Percentiles rank a stretch among this genome's conserved stretches.
Conservation (phyloP, 2,888 invertebrate genomes). For the Drosophila maculinotata region DNA sequence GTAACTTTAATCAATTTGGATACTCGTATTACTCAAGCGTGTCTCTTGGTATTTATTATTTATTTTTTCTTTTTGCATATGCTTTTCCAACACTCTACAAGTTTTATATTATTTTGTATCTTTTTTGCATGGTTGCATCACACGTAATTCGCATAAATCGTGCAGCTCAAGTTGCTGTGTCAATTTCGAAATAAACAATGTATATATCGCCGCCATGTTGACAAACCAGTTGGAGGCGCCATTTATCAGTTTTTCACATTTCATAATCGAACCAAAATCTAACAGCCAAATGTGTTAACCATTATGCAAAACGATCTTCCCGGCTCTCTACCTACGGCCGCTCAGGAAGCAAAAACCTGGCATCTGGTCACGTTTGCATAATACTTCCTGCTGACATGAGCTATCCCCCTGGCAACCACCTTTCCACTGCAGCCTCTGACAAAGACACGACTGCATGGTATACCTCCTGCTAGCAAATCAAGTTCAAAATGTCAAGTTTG, state of each 20-base stretch:
- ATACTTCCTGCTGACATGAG: constrained; percentile 53
- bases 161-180: constrained; percentile 37
- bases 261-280: constrained; percentile 63
- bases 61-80: constrained; percentile 32
- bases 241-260: constrained; percentile 46
- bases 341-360: constrained; percentile 41
- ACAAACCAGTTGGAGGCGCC: constrained; percentile 65
- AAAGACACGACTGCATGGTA: constrained; percentile 19
- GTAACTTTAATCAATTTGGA: constrained; percentile 42
- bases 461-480: constrained; percentile 42
- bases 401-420: constrained; percentile 2
- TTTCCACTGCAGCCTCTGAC: constrained; percentile 23
- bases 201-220: constrained; percentile 30
- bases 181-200: constrained; percentile 16
- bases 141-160: constrained; percentile 29
- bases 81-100: constrained; percentile 32
- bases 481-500: constrained; percentile 80
- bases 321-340: constrained; percentile 12
- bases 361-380: constrained; percentile 55
- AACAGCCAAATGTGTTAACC: constrained; percentile 60
- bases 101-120: background rate
- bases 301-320: constrained; percentile 65
- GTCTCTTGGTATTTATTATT: constrained; percentile 12
- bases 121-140: constrained; percentile 39
- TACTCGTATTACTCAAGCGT: constrained; percentile 17